Conservation (phyloP, 2,888 invertebrate genomes). For the Omphaloscelis lunosa region DNA sequence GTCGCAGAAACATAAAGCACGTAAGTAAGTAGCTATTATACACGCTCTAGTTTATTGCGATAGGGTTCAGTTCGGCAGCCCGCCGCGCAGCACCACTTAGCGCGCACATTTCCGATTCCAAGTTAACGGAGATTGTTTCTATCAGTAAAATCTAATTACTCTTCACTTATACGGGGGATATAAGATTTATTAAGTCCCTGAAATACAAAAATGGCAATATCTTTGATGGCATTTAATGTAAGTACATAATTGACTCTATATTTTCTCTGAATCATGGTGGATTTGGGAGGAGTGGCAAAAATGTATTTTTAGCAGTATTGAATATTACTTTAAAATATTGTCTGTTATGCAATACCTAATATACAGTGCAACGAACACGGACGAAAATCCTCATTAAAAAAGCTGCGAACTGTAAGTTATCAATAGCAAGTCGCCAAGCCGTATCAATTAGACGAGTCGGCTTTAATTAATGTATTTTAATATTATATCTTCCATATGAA, state of each 20-base stretch:
- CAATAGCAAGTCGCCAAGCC: conserved; percentile 12
- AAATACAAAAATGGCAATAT: background rate
- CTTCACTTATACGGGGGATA: conserved; percentile 9
- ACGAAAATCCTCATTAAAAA: conserved; percentile 3
- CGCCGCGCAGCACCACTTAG: conserved; percentile 20
- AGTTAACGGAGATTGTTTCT: conserved; percentile 42
- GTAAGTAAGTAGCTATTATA: background rate
- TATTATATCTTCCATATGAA: conserved; percentile 33
- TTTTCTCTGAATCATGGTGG: background rate
- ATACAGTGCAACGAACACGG: background rate
- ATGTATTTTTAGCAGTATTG: background rate
- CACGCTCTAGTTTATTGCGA: conserved; percentile 21
- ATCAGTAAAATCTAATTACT: conserved; percentile 38
- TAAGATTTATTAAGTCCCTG: background rate
- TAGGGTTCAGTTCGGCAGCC: conserved; percentile 7
- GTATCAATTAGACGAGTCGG: conserved; percentile 19
- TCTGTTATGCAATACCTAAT: no score
- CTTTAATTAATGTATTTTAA: conserved; percentile 11
- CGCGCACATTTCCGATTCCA: conserved; percentile 42
- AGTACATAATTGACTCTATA: conserved; percentile 1
- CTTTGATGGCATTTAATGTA: background rate
- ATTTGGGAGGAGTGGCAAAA: background rate
- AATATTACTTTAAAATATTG: background rate
- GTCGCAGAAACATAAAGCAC: background rate
- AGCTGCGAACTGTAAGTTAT: conserved; percentile 23